phyloP scores from a whole-genome alignment of 1,140 invertebrate species.

The Tigriopus japonicus region DNA sequence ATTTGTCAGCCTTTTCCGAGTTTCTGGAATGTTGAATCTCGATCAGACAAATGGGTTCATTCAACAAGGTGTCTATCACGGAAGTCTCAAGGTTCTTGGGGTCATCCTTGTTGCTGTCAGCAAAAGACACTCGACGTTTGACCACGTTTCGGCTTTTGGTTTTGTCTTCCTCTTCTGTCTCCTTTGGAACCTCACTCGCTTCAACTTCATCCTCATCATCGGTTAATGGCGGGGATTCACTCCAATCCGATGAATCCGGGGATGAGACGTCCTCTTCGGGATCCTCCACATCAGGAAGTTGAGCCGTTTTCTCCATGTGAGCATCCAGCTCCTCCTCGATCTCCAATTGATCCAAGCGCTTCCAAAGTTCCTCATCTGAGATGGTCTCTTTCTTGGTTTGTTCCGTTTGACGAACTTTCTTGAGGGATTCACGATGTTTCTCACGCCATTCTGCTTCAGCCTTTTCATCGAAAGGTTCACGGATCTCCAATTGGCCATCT shows the following conservation, averaged over 20 bases:
- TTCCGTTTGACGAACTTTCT: constrained; percentile 28
- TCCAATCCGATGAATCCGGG: not conserved
- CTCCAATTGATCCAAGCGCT: constrained; percentile 33
- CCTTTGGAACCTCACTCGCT: not conserved
- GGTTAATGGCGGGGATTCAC: constrained; percentile 6
- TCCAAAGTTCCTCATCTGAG: constrained; percentile 29
- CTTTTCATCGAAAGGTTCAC: constrained; percentile 34
- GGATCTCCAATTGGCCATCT: constrained; percentile 28
- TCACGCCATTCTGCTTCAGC: constrained; percentile 34
- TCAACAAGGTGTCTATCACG: not conserved
- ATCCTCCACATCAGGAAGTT: not conserved
- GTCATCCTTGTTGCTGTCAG: not conserved
- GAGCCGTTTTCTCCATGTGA: not conserved
- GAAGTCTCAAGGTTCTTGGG: not conserved
- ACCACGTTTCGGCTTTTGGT: not conserved
- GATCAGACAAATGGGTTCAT: not conserved
- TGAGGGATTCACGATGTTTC: constrained; percentile 25
- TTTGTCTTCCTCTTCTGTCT: not conserved
- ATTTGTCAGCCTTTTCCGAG: not conserved
- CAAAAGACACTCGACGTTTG: constrained; percentile 1
- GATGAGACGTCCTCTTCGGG: not conserved
- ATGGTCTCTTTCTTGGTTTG: constrained; percentile 26
- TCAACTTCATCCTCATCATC: constrained; percentile 5
- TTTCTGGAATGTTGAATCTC: not conserved
- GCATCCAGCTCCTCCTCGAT: constrained; percentile 31